Evolutionary conservation across 2,797 vertebrate species (phyloP).

Genomic region (Lepidocolaptes lacrymiger): DNA sequence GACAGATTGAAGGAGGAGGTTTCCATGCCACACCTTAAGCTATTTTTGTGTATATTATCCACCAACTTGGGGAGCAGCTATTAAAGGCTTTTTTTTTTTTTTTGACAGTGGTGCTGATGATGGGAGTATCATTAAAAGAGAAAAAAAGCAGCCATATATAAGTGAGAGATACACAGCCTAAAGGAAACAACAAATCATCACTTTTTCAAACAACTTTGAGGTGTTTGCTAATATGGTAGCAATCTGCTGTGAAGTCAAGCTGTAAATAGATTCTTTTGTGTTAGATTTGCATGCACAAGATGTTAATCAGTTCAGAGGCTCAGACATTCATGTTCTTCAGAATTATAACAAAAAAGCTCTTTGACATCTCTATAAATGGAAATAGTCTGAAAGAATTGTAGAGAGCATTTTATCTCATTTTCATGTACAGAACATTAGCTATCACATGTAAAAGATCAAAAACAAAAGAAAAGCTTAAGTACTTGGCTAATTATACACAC

Average conservation of each 20-base stretch:
- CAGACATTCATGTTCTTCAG: constrained; percentile 29
- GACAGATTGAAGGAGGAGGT: not conserved
- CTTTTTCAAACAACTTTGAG: constrained; percentile 63
- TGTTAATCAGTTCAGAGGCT: constrained; percentile 59
- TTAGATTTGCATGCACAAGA: constrained; percentile 46
- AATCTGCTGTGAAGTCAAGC: constrained; percentile 67
- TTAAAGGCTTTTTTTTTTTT: not conserved
- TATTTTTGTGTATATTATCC: not conserved
- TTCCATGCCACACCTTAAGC: not conserved
- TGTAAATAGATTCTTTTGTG: constrained; percentile 70
- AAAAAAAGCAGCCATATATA: not conserved
- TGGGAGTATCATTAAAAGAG: not conserved
- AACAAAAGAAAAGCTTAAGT: constrained; percentile 7
- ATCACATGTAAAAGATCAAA: constrained; percentile 23
- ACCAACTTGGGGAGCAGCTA: not conserved
- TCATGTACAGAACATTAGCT: constrained; percentile 5
- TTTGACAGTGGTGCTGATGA: not conserved
- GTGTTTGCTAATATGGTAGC: constrained; percentile 67
- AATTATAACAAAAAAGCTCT: constrained; percentile 36
- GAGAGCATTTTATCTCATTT: not conserved
- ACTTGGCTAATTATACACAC: constrained; percentile 2
- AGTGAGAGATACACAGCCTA: not conserved
- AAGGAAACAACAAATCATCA: constrained; percentile 55
- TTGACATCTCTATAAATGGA: constrained; percentile 57
- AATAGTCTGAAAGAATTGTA: constrained; percentile 6